Evolutionary conservation across 2,113 vertebrate genomes (phyloP), one percentile per base, ranked within the genome.

Genomic region (Ceratotherium simum): DNA sequence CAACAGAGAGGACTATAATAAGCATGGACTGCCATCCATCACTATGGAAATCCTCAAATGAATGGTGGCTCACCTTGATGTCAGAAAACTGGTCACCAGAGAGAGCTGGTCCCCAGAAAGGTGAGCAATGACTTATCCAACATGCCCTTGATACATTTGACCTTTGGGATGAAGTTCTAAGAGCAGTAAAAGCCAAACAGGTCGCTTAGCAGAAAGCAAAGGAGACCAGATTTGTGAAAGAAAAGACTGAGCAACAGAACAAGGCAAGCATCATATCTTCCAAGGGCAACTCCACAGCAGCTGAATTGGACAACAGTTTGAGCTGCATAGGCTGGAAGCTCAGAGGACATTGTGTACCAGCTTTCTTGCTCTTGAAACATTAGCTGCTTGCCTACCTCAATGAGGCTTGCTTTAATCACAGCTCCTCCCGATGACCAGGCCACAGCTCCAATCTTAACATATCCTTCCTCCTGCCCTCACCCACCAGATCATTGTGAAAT

Each of bases 141-240:
- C 0, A 99, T 99, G 75, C 99, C 99, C 33, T 97, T 99, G 99
- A 99, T 99, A 78, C 99, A 99, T 91, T 98, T 99, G 97, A 99
- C 99, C 42, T 99, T 99, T 91, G 99, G 99, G 29, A 99, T 99
- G 67, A 99, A 99, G 98, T 99, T 99, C 98, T 99, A 99, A 1
- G 99, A 99, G 99, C 99, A 39, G 99, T 99, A 51, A 99, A 99
- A 97, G 99, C 99, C 98, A 99, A 99, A 98, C 99, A 99, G 97
- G 99, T 99, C 92, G 99, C 99, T 84, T 99, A 99, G 98, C 99
- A 99, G 98, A 99, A 99, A 83, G 99, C 99, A 6, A 99, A 99
- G 96, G 97, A 99, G 93, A 99, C 99, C 65, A 98, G 99, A 17
- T 99, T 99, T 72, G 89, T 99, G 36, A 99, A 99, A 85, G 99